Conservation (phyloP, 2,113 vertebrate species). For the Hiodon tergisus region DNA sequence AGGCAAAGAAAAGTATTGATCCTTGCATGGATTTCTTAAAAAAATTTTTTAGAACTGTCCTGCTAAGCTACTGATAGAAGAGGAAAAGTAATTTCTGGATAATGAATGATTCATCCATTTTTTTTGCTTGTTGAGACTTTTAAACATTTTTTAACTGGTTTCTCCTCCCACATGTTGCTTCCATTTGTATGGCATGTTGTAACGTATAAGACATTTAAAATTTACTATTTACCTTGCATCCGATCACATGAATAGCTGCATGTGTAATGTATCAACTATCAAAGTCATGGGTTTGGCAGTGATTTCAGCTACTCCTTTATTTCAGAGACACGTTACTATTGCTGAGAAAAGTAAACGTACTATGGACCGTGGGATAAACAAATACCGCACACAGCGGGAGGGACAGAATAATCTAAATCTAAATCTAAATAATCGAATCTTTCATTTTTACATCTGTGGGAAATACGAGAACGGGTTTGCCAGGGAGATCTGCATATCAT, state of each 20-base stretch:
- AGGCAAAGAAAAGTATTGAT: too few relatives aligned
- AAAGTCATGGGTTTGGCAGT: too few relatives aligned
- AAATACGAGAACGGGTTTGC: neutral
- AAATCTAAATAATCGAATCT: too few relatives aligned
- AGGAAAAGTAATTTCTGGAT: neutral
- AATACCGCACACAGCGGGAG: neutral
- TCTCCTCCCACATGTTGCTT: neutral
- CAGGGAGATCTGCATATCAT: slow-evolving; percentile 17
- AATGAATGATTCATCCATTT: neutral
- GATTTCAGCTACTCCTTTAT: too few relatives aligned
- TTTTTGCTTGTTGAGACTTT: neutral
- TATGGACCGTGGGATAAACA: neutral
- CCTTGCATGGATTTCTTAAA: too few relatives aligned
- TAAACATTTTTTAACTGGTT: neutral
- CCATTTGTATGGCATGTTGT: neutral
- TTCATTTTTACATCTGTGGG: slow-evolving; percentile 14
- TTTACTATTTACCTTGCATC: too few relatives aligned
- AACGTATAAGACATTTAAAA: neutral
- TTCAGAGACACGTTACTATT: too few relatives aligned
- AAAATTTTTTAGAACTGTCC: neutral
- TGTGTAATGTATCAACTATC: too few relatives aligned
- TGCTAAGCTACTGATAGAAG: too few relatives aligned
- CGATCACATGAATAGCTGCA: too few relatives aligned
- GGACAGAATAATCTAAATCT: neutral
- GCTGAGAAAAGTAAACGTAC: too few relatives aligned